A percentile compares a stretch with the other conserved stretches of the same genome.
These are phyloP conservation scores for Phyllostomus discolor DNA, from an alignment of 2,113 vertebrate species.

Conservation along the genomic window DNA sequence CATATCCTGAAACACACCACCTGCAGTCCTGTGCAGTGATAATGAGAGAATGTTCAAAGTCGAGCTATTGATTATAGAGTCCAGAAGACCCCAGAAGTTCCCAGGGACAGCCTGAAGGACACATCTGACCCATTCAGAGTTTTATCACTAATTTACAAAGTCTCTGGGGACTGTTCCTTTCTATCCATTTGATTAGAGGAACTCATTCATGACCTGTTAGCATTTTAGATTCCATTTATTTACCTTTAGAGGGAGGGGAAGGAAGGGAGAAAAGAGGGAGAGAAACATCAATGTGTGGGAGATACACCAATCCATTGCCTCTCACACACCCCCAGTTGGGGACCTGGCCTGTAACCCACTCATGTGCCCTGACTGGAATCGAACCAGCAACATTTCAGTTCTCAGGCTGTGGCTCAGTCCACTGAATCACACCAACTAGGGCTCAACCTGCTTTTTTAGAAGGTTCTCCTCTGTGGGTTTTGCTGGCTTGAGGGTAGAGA, in stretches of 20 bases:
- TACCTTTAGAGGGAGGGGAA: too few species aligned
- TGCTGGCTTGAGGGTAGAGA: background rate
- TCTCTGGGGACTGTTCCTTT: background rate
- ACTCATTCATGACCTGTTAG: background rate
- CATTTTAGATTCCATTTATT: background rate
- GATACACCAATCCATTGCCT: too few species aligned
- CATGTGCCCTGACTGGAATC: too few species aligned
- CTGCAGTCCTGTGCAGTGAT: background rate
- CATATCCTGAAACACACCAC: background rate
- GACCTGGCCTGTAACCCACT: too few species aligned
- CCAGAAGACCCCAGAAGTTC: background rate
- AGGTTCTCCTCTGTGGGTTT: background rate
- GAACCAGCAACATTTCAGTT: too few species aligned
- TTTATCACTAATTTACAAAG: slow-evolving; percentile 18
- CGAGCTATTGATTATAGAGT: background rate
- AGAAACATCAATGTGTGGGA: too few species aligned
- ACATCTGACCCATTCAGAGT: background rate
- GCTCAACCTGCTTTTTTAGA: background rate
- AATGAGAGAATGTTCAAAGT: background rate
- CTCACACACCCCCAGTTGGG: too few species aligned
- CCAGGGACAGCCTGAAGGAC: background rate
- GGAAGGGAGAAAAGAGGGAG: too few species aligned
- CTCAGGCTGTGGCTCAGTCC: too few species aligned
- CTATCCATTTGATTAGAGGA: background rate
- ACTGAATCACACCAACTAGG: too few species aligned